Base-by-base conservation (phyloP, 1,140 invertebrate genomes). In the Drosophila malerkotliana region DNA sequence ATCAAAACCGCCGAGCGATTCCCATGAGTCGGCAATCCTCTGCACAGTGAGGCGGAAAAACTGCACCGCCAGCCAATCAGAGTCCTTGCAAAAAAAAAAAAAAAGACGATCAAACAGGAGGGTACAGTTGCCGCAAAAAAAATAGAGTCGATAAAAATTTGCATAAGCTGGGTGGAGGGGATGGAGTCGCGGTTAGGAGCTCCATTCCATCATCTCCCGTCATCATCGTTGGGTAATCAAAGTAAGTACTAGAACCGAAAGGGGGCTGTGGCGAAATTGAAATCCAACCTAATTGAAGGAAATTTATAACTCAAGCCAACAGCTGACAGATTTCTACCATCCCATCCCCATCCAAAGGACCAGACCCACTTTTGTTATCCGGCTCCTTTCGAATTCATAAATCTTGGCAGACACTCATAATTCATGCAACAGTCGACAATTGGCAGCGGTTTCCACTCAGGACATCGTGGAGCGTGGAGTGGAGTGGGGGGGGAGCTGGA, bases 261-360 rank as follows among this genome's bases (percentile, higher is more conserved):
- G 37, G 24, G 47, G 14, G 32, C 60, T 44, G 51, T 61, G 47
- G 59, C 58, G 60, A 88, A 82, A 87, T 87, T 87, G 83, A 87
- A 87, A 88, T 87, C 73, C 79, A 87, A 87, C 83, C 83, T 87
- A 87, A 87, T 87, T 87, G 83, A 84, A 67, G 67, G 54, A 88
- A 87, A 87, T 87, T 87, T 88, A 88, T 81, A 87, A 83, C 72
- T 81, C 74, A 82, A 87, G 74, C 82, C 79, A 88, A 79, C 83
- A 87, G 83, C 75, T 88, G 83, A 87, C 83, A 88, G 83, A 87
- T 87, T 87, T 75, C 61, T 73, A 18, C 34, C 77, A 69, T 61
- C 58, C 47, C 47, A 51, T 6, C 37, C 47, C 18, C 18, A 18
- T 18, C 18, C 10, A 18, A 24, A 9, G 58, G 28, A 18, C 14